Conservation (phyloP, 2,797 vertebrate species). For the Jordanella pulchra region DNA sequence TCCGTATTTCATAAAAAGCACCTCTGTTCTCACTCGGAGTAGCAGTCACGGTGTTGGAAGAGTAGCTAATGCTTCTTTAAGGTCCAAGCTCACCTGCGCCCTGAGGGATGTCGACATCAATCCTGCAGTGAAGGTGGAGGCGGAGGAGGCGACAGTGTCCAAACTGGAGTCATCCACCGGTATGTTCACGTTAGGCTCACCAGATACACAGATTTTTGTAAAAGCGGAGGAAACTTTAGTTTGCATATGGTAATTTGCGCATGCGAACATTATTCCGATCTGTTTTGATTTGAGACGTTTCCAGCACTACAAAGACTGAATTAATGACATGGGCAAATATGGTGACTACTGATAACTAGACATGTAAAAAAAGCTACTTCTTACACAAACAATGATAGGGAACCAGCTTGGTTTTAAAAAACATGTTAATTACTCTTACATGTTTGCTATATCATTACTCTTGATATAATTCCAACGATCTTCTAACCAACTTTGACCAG, state of each 20-base stretch:
- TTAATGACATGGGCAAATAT: too few species aligned
- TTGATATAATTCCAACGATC: background rate
- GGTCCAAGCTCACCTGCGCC: constrained; percentile 43
- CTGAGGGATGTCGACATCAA: constrained; percentile 7
- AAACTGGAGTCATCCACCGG: constrained; percentile 32
- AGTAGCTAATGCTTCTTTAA: constrained; percentile 32
- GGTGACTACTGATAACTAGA: too few species aligned
- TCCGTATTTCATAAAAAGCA: constrained; percentile 68
- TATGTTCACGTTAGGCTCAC: constrained; percentile 17
- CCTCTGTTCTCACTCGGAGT: constrained; percentile 24
- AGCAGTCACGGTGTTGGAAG: background rate
- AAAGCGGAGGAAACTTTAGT: background rate
- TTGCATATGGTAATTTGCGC: background rate
- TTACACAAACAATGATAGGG: too few species aligned
- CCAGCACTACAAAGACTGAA: too few species aligned
- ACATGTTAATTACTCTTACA: background rate
- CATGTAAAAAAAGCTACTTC: too few species aligned
- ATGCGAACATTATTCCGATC: background rate
- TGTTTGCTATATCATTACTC: background rate
- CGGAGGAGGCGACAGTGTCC: constrained; percentile 58
- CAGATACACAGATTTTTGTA: background rate
- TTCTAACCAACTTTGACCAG: background rate
- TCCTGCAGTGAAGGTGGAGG: constrained; percentile 51
- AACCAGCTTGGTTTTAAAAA: too few species aligned
- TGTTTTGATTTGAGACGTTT: too few species aligned